Base-by-base conservation (phyloP, 2,113 vertebrate species). In the Embiotoca jacksoni region DNA sequence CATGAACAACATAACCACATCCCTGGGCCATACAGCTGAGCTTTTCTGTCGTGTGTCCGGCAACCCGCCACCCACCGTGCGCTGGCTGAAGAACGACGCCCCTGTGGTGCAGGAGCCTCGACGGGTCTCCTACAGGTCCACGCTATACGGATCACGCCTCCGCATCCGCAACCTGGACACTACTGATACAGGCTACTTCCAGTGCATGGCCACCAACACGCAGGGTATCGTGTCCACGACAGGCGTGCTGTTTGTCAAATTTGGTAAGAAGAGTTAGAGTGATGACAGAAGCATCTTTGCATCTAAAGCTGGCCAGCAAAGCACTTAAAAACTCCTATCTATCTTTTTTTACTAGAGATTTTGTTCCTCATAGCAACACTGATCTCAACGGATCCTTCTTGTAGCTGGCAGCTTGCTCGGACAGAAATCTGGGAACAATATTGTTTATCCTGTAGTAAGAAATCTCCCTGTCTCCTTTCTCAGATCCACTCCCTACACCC, bases 1-100 rank as follows among this genome's bases (percentile, higher is more conserved):
- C 0, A 97, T 99, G 97, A 99, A 99, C 87, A 99, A 99, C 92
- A 99, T 99, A 89, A 99, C 98, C 66, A 99, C 97, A 0, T 98
- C 97, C 0, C 92, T 98, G 53, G 97, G 97, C 23, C 97, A 97
- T 84, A 99, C 96, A 0, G 98, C 98, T 0, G 98, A 99, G 84
- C 93, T 99, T 72, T 94, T 97, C 87, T 99, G 98, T 79, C 96
- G 90, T 0, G 98, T 99, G 53, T 96, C 97, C 0, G 98, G 98
- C 23, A 96, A 96, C 36, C 98, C 98, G 0, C 72, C 83, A 5
- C 98, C 98, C 0, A 91, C 92, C 0, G 95, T 99, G 6, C 95
- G 97, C 54, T 99, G 98, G 98, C 94, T 99, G 81, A 99, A 99
- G 85, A 99, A 99, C 2, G 98, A 99, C 0, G 98, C 98, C 0